These are phyloP conservation scores for Oryzias woworae DNA, from an alignment of 2,113 vertebrate genomes.

Conservation along the genomic window DNA sequence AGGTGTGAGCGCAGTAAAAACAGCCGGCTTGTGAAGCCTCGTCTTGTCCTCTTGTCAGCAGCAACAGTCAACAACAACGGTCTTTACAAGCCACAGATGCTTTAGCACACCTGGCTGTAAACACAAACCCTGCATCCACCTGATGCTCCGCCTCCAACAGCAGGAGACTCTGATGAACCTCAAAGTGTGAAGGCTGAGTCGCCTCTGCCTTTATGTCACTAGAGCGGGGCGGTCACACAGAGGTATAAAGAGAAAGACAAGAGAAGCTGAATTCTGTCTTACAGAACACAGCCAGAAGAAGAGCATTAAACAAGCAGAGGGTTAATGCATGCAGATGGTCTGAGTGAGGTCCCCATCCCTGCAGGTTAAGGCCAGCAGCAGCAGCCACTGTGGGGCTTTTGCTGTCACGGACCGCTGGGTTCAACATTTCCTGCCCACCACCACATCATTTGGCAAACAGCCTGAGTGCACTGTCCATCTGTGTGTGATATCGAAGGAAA, in stretches of 20 bases:
- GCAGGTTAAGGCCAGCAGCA: conserved; percentile 56
- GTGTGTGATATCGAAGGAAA: conserved; percentile 1
- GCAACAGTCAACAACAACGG: conserved; percentile 17
- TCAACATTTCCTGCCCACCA: conserved; percentile 49
- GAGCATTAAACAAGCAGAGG: no score
- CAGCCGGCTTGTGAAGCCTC: neutral
- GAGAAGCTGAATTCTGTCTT: conserved; percentile 1
- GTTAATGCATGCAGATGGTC: conserved; percentile 48
- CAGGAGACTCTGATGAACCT: conserved; percentile 9
- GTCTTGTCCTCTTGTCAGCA: conserved; percentile 37
- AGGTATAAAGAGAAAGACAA: conserved; percentile 17
- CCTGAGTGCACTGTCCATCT: conserved; percentile 29
- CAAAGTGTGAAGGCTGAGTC: conserved; percentile 13
- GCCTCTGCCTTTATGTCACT: neutral
- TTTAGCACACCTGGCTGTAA: conserved; percentile 21
- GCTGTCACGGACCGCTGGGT: conserved; percentile 58
- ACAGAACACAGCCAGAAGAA: neutral
- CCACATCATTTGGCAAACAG: conserved; percentile 59
- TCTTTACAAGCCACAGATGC: conserved; percentile 28
- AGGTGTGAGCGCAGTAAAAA: conserved; percentile 9
- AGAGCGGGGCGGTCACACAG: conserved; percentile 24
- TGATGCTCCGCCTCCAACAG: neutral
- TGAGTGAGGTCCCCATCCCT: conserved; percentile 55
- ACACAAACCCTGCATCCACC: conserved; percentile 16
- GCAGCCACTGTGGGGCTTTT: conserved; percentile 47